Percentiles rank a stretch among this genome's conserved stretches.
These are phyloP conservation scores for Zeus faber DNA, from an alignment of 2,113 vertebrate genomes.

Conservation along the genomic window DNA sequence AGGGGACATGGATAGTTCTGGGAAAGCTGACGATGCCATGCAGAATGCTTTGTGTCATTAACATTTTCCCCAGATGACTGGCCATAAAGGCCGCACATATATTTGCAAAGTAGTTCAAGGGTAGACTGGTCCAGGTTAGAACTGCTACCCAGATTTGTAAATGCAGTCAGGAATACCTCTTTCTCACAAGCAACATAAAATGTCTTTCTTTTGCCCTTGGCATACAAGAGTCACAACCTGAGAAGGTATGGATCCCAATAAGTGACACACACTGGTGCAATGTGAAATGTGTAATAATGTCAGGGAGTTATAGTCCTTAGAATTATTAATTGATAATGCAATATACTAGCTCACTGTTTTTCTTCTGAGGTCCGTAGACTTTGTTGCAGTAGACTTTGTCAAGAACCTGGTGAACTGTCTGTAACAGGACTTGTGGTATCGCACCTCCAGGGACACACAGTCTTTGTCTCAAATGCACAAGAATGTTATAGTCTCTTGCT, in stretches of 20 bases:
- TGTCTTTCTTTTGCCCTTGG: slow-evolving; percentile 31
- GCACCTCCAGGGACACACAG: slow-evolving; percentile 27
- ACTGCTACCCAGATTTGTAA: slow-evolving; percentile 31
- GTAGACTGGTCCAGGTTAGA: slow-evolving; percentile 27
- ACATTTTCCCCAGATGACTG: slow-evolving; percentile 32
- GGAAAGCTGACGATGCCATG: too few species aligned
- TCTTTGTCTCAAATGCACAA: slow-evolving; percentile 20
- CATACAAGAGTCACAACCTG: slow-evolving; percentile 42
- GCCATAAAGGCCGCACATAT: slow-evolving; percentile 33
- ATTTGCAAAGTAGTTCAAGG: slow-evolving; percentile 28
- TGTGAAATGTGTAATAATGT: too few species aligned
- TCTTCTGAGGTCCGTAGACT: too few species aligned
- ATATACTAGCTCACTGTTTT: too few species aligned
- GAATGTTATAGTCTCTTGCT: slow-evolving; percentile 9
- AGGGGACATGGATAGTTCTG: too few species aligned
- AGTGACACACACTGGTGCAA: slow-evolving; percentile 35
- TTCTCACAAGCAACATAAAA: slow-evolving; percentile 24
- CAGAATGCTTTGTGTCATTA: slow-evolving; percentile 22
- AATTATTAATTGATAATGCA: too few species aligned
- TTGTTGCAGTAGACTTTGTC: slow-evolving; percentile 2
- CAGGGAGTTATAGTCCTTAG: too few species aligned
- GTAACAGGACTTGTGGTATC: too few species aligned
- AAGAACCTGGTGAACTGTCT: too few species aligned
- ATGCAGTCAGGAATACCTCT: slow-evolving; percentile 30
- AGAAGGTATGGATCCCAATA: slow-evolving; percentile 35